These are phyloP conservation scores for Ichneumoninae sp. DNA, from an alignment of 2,888 invertebrate genomes.

Conservation along the genomic window DNA sequence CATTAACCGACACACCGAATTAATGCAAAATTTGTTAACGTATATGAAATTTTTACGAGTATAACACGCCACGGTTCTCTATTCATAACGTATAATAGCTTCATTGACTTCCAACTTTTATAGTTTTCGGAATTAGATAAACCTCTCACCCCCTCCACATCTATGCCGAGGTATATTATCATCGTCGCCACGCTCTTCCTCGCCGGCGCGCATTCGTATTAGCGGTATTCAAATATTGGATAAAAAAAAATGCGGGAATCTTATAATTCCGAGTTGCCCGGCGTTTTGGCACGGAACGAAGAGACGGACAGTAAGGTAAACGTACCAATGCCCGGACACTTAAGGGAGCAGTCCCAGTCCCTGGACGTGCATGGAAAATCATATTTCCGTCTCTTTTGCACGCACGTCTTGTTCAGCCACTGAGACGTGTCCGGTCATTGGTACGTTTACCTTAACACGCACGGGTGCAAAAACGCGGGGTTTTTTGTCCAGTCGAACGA, in stretches of 20 bases:
- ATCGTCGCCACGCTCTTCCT: conserved; percentile 43
- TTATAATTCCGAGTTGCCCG: conserved; percentile 17
- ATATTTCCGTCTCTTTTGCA: no score
- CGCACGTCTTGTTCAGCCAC: no score
- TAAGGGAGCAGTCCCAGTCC: no score
- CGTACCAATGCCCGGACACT: no score
- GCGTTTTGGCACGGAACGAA: conserved; percentile 14
- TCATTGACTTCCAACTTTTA: conserved; percentile 67
- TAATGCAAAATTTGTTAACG: conserved; percentile 49
- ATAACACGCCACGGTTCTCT: conserved; percentile 48
- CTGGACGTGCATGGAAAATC: no score
- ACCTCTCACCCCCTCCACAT: not conserved
- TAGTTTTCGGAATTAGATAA: conserved; percentile 62
- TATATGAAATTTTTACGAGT: conserved; percentile 56
- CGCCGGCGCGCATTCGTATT: conserved; percentile 54
- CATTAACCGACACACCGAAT: conserved; percentile 64
- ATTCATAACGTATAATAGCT: conserved; percentile 63
- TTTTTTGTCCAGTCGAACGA: conserved; percentile 28
- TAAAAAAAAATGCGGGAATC: conserved; percentile 5
- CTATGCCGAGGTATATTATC: conserved; percentile 35
- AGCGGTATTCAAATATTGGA: conserved; percentile 36
- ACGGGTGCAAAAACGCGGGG: conserved; percentile 61
- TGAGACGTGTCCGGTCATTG: no score
- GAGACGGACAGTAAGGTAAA: conserved; percentile 31
- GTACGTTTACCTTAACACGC: conserved; percentile 21